Evolutionary conservation across 2,797 vertebrate genomes (phyloP).

Genomic region (Philypnodon macrostomus): DNA sequence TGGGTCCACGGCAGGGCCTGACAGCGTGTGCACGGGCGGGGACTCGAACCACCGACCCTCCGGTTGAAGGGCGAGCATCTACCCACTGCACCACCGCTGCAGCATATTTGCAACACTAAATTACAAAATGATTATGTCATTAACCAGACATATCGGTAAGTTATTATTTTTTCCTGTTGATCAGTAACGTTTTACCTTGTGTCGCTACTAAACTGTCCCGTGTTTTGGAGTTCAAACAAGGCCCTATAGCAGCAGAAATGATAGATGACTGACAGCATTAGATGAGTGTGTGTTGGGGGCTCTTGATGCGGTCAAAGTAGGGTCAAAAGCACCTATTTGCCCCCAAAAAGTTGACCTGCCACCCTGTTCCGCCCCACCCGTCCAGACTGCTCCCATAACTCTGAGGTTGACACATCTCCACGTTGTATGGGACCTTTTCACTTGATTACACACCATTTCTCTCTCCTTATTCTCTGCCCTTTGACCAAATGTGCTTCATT

Average conservation of each 20-base stretch:
- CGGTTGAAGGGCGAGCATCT: too few species aligned
- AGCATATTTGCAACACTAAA: too few species aligned
- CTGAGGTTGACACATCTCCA: constrained; percentile 57
- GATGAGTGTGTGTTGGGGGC: constrained; percentile 24
- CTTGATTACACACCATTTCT: constrained; percentile 62
- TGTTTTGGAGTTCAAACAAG: constrained; percentile 58
- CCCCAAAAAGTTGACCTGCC: constrained; percentile 55
- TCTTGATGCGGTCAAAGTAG: constrained; percentile 55
- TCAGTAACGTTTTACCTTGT: too few species aligned
- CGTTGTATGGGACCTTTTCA: constrained; percentile 73
- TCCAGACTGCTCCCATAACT: constrained; percentile 53
- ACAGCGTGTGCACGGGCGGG: too few species aligned
- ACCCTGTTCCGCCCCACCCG: constrained; percentile 22
- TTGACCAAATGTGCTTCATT: constrained; percentile 70
- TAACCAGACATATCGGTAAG: too few species aligned
- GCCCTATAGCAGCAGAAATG: constrained; percentile 65
- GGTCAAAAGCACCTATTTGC: constrained; percentile 77
- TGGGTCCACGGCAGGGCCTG: too few species aligned
- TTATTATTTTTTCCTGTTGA: too few species aligned
- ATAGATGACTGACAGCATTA: constrained; percentile 59
- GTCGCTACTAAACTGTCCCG: constrained; percentile 32
- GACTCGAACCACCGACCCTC: too few species aligned
- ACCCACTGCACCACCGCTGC: too few species aligned
- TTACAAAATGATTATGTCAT: too few species aligned
- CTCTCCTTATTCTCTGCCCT: constrained; percentile 47